These are phyloP conservation scores for Indicator indicator DNA, from an alignment of 2,113 vertebrate genomes.

Conservation along the genomic window DNA sequence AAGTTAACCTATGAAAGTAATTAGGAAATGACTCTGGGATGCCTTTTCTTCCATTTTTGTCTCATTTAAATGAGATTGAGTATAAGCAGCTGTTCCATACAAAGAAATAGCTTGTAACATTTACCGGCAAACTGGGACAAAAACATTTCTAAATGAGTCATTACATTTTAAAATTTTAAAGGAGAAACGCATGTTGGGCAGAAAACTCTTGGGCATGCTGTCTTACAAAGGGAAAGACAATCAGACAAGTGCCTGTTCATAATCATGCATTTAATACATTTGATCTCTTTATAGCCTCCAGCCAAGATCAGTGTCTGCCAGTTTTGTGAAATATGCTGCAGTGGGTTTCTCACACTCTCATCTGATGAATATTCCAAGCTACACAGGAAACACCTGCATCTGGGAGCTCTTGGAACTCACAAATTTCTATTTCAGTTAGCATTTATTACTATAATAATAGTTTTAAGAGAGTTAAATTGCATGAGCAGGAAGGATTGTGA, in stretches of 20 bases:
- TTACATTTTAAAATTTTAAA: background rate
- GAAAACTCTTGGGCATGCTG: background rate
- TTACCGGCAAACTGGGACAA: background rate
- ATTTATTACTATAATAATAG: background rate
- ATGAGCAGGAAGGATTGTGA: background rate
- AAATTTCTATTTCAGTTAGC: background rate
- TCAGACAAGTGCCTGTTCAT: background rate
- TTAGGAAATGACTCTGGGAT: background rate
- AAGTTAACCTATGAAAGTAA: constrained; percentile 59
- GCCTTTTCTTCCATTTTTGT: constrained; percentile 18
- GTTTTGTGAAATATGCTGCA: background rate
- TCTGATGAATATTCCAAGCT: background rate
- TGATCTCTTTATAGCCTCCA: background rate
- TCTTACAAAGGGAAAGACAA: background rate
- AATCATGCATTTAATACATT: background rate
- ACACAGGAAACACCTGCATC: background rate
- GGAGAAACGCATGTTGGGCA: background rate
- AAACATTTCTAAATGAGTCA: background rate
- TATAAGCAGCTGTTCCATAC: constrained; percentile 8
- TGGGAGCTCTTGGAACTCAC: background rate
- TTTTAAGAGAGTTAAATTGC: no score
- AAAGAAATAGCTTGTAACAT: background rate
- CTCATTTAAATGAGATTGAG: constrained; percentile 34
- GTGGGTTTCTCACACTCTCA: background rate
- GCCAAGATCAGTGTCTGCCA: background rate